Evolutionary conservation across 1,140 invertebrate genomes (phyloP).

Genomic region (Chelonus insularis): DNA sequence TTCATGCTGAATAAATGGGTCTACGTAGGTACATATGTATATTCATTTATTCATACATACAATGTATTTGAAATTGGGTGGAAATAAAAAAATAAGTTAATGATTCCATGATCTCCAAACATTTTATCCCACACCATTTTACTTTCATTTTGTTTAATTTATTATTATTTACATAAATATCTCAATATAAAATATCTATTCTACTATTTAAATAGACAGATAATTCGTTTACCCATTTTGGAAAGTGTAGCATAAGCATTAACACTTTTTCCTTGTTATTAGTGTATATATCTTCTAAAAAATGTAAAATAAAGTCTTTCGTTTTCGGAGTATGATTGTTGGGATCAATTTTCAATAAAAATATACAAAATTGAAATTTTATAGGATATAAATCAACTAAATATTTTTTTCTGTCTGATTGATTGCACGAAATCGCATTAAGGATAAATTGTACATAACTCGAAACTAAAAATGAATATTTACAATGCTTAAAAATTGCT

Average conservation of each 20-base stretch:
- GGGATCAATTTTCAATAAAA: slow-evolving; percentile 46
- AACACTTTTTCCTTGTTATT: slow-evolving; percentile 37
- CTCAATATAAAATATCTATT: background rate
- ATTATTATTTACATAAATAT: background rate
- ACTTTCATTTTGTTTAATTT: too few relatives aligned
- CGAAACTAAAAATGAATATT: slow-evolving; percentile 37
- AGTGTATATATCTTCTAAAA: slow-evolving; percentile 35
- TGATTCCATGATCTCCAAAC: too few relatives aligned
- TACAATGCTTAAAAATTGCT: slow-evolving; percentile 38
- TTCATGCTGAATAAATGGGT: background rate
- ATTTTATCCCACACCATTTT: too few relatives aligned
- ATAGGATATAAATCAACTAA: slow-evolving; percentile 49
- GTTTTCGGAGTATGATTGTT: slow-evolving; percentile 39
- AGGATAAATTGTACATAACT: slow-evolving; percentile 43
- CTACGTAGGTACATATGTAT: background rate
- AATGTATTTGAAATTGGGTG: too few relatives aligned
- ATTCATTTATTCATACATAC: too few relatives aligned
- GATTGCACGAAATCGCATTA: slow-evolving; percentile 32
- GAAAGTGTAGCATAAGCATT: slow-evolving; percentile 49
- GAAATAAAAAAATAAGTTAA: too few relatives aligned
- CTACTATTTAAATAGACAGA: slow-evolving; percentile 22
- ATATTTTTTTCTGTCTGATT: slow-evolving; percentile 29
- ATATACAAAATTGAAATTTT: slow-evolving; percentile 40
- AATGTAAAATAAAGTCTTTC: slow-evolving; percentile 33
- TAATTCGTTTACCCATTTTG: slow-evolving; percentile 42